Base-by-base conservation (phyloP, 2,113 vertebrate species). In the Percopsis transmontana region DNA sequence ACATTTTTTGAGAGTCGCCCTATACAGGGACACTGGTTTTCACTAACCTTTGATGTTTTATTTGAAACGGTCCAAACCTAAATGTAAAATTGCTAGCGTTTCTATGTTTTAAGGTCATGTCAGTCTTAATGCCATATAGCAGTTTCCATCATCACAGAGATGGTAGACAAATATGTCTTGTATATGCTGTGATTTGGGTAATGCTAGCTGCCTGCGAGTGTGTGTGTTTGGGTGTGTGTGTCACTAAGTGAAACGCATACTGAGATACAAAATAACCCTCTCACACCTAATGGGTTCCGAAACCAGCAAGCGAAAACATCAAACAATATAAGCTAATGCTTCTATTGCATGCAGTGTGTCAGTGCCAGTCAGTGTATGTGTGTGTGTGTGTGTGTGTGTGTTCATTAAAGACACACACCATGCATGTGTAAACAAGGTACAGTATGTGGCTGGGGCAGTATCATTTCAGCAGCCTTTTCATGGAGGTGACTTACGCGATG, bases 131-230 rank as follows among this genome's bases (percentile, higher is more conserved):
- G 82, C 87, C 90, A 92, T 91, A n/a, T n/a, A n/a, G n/a, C n/a
- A n/a, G n/a, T n/a, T n/a, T n/a, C n/a, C 90, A 89, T 91, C 88
- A 91, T 94, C 92, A 91, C 92, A 95, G 78, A 94, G 92, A 90
- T 72, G 62, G 62, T 80, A 66, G 62, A 83, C 73, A 77, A 72
- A 79, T 85, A 80, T 80, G 74, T 55, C 48, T 14, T 68, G 54
- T 72, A 55, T 82, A 24, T 33, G 21, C 55, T 41, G 58, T n/a
- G 14, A 21, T 66, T 39, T 53, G 57, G 39, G 44, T 6, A 51
- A 56, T 42, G 41, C 50, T 72, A 66, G 54, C 33, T 50, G 45
- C 11, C 45, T 72, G 27, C 58, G 50, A 55, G 68, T 58, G 58
- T 68, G 48, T 63, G 54, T 62, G n/a, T 55, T 47, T 50, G 38